phyloP scores from a whole-genome alignment of 2,797 vertebrate genomes.

The Acestrorhynchus altus region DNA sequence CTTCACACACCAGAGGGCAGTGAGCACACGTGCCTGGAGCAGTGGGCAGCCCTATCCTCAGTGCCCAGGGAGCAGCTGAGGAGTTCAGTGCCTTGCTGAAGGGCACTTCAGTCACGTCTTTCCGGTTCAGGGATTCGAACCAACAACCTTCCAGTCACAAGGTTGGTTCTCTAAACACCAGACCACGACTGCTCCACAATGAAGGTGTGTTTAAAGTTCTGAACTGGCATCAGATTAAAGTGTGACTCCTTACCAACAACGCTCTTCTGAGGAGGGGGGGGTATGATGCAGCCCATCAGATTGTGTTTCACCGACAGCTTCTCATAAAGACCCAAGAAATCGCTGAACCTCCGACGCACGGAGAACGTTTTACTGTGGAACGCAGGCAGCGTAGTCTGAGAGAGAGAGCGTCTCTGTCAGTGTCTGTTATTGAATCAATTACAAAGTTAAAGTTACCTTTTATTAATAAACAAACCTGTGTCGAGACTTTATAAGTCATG shows the following conservation, averaged over 20 bases:
- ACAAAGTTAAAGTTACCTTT: neutral
- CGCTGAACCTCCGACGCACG: slow-evolving; percentile 94
- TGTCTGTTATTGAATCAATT: neutral
- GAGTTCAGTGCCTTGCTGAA: too few relatives aligned
- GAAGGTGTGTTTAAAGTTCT: too few relatives aligned
- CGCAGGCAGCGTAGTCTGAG: slow-evolving; percentile 79
- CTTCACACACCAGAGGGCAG: too few relatives aligned
- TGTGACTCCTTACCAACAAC: slow-evolving; percentile 84
- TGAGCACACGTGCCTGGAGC: too few relatives aligned
- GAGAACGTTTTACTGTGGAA: slow-evolving; percentile 90
- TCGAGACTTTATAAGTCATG: slow-evolving; percentile 95
- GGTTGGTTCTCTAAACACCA: too few relatives aligned
- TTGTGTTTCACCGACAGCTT: slow-evolving; percentile 92
- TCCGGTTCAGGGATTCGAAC: too few relatives aligned
- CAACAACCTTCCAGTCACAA: too few relatives aligned
- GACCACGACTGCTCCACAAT: too few relatives aligned
- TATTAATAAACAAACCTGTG: slow-evolving; percentile 79
- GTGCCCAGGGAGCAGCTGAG: too few relatives aligned
- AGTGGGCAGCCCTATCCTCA: too few relatives aligned
- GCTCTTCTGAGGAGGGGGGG: slow-evolving; percentile 94
- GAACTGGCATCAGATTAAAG: neutral
- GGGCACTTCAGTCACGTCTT: too few relatives aligned
- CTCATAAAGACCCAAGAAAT: slow-evolving; percentile 95
- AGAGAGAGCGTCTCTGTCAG: neutral
- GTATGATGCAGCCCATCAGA: slow-evolving; percentile 91